These are phyloP conservation scores for Nemoura dubitans DNA, from an alignment of 2,888 invertebrate species.

Conservation along the genomic window DNA sequence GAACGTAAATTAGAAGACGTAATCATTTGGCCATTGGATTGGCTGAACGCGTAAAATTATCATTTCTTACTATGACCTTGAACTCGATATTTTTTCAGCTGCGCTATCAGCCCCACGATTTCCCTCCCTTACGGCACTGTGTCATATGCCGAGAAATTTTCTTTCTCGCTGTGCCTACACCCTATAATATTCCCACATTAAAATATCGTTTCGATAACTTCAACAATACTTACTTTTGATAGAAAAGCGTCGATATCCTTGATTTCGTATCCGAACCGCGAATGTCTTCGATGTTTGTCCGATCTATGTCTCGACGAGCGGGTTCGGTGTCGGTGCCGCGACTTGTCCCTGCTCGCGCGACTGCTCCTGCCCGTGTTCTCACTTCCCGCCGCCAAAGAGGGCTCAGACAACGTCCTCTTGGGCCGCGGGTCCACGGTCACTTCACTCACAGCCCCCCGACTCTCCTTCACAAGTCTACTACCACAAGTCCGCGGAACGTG, in stretches of 20 bases:
- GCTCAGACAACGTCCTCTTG: slow-evolving; percentile 49
- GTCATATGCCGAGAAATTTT: too few species aligned
- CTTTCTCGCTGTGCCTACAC: too few species aligned
- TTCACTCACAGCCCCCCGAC: neutral
- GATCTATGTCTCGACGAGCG: slow-evolving; percentile 45
- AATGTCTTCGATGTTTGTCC: slow-evolving; percentile 50
- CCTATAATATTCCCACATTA: too few species aligned
- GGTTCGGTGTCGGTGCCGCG: slow-evolving; percentile 46
- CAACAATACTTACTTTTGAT: slow-evolving; percentile 67
- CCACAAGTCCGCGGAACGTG: neutral
- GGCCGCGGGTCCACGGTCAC: slow-evolving; percentile 42
- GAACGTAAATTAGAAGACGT: too few species aligned
- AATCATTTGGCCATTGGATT: too few species aligned
- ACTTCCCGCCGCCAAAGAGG: slow-evolving; percentile 45
- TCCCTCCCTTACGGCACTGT: too few species aligned
- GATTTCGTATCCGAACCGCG: slow-evolving; percentile 80
- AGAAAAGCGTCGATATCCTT: slow-evolving; percentile 81
- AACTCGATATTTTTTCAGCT: too few species aligned
- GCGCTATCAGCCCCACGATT: too few species aligned
- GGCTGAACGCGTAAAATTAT: too few species aligned
- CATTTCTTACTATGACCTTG: too few species aligned
- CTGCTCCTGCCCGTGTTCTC: slow-evolving; percentile 44
- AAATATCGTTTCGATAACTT: too few species aligned
- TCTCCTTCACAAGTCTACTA: slow-evolving; percentile 7
- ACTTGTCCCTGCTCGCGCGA: slow-evolving; percentile 44